Conservation (phyloP, 2,888 invertebrate genomes). For the Sphaerophoria taeniata region DNA sequence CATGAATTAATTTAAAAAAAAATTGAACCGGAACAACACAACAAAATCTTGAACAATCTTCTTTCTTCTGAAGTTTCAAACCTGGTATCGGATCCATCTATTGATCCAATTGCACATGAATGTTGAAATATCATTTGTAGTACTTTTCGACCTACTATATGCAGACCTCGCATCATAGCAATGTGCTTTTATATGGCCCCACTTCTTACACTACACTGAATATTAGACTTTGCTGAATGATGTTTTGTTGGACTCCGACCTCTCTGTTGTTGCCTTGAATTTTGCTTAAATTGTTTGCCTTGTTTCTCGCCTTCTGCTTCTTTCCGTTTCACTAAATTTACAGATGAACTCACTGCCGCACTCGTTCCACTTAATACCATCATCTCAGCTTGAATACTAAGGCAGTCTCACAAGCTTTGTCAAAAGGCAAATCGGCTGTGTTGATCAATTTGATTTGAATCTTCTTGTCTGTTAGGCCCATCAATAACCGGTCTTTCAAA, state of each 20-base stretch:
- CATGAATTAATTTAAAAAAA: too few species aligned
- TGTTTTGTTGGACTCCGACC: not conserved
- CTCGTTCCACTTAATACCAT: not conserved
- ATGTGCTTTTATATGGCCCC: not conserved
- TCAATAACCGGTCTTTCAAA: constrained; percentile 1
- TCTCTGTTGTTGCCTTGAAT: not conserved
- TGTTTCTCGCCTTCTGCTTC: too few species aligned
- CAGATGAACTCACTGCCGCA: not conserved
- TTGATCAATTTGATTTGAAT: constrained; percentile 17
- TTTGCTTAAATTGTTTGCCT: not conserved
- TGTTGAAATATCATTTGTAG: too few species aligned
- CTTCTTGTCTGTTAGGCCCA: not conserved
- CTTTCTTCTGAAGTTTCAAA: too few species aligned
- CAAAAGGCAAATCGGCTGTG: not conserved
- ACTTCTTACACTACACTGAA: not conserved
- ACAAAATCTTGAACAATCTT: too few species aligned
- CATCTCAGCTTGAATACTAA: not conserved
- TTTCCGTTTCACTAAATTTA: not conserved
- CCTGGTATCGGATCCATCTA: too few species aligned
- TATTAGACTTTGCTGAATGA: not conserved
- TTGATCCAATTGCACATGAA: too few species aligned
- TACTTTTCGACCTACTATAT: not conserved
- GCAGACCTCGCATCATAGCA: not conserved
- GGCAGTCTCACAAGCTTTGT: constrained; percentile 14
- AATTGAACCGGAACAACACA: too few species aligned